Conservation (phyloP, 2,113 vertebrate species). For the Elanoides forficatus region DNA sequence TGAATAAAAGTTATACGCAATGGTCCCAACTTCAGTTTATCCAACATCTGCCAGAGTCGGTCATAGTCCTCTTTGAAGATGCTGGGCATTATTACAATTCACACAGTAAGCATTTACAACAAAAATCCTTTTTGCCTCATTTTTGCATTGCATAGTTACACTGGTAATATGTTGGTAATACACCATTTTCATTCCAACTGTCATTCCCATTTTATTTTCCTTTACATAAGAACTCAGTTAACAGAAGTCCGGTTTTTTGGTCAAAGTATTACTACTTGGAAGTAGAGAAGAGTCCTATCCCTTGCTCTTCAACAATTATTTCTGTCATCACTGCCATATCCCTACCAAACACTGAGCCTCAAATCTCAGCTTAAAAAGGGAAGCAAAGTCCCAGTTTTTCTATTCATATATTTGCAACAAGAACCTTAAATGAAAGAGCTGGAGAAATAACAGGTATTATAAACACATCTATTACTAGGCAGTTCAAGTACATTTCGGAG, state of each 20-base stretch:
- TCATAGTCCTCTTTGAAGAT: neutral
- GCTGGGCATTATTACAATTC: neutral
- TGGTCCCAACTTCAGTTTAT: neutral
- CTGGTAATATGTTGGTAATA: neutral
- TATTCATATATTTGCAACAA: neutral
- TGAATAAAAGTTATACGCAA: neutral
- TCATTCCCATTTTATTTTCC: neutral
- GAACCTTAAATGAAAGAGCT: neutral
- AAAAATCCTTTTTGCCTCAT: neutral
- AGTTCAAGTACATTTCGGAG: neutral
- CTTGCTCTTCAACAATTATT: neutral
- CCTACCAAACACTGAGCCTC: neutral
- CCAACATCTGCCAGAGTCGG: neutral
- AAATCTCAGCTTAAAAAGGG: neutral
- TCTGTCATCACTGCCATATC: neutral
- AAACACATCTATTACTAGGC: neutral
- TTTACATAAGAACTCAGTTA: neutral
- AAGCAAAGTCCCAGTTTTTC: neutral
- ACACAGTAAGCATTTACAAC: neutral
- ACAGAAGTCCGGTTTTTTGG: neutral
- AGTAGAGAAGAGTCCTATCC: neutral
- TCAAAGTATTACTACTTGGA: neutral
- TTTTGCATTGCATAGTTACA: neutral
- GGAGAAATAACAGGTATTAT: neutral
- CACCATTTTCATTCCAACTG: neutral